Conservation (phyloP, 2,888 invertebrate genomes). For the Pseudococcus viburni region DNA sequence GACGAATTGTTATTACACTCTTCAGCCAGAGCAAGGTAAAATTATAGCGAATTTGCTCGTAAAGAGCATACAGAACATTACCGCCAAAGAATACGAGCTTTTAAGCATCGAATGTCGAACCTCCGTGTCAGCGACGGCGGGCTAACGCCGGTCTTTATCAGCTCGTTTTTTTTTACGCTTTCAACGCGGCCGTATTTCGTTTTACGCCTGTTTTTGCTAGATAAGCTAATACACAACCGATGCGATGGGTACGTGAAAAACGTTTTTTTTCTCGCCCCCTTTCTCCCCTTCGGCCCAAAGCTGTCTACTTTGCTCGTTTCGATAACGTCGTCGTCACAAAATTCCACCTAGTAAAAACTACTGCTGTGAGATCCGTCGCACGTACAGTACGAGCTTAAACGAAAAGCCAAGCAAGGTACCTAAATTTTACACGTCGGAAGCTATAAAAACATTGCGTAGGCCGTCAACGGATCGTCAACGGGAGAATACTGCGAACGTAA, state of each 20-base stretch:
- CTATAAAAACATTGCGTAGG: slow-evolving; percentile 7
- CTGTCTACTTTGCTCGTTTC: background rate
- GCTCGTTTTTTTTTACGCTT: slow-evolving; percentile 39
- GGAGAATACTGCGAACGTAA: too few relatives aligned
- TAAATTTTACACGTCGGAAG: slow-evolving; percentile 14
- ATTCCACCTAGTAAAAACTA: background rate
- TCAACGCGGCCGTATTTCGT: slow-evolving; percentile 45
- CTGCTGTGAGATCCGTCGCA: background rate
- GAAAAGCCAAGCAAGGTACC: background rate
- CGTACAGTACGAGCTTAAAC: background rate
- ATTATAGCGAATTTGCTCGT: slow-evolving; percentile 13
- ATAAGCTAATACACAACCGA: slow-evolving; percentile 51
- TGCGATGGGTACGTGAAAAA: slow-evolving; percentile 38
- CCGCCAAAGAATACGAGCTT: slow-evolving; percentile 23
- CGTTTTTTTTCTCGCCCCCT: background rate
- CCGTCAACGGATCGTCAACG: background rate
- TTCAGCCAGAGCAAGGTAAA: background rate
- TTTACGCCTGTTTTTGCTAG: slow-evolving; percentile 50
- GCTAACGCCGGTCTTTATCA: background rate
- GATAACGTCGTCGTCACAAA: slow-evolving; percentile 41
- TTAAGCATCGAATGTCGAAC: background rate
- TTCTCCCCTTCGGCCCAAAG: background rate
- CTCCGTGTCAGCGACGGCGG: background rate
- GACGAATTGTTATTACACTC: slow-evolving; percentile 29
- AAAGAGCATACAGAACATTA: slow-evolving; percentile 6